Percentiles rank a stretch among this genome's conserved stretches.
Conservation (phyloP, 2,113 vertebrate genomes). For the Microcebus jonahi region DNA sequence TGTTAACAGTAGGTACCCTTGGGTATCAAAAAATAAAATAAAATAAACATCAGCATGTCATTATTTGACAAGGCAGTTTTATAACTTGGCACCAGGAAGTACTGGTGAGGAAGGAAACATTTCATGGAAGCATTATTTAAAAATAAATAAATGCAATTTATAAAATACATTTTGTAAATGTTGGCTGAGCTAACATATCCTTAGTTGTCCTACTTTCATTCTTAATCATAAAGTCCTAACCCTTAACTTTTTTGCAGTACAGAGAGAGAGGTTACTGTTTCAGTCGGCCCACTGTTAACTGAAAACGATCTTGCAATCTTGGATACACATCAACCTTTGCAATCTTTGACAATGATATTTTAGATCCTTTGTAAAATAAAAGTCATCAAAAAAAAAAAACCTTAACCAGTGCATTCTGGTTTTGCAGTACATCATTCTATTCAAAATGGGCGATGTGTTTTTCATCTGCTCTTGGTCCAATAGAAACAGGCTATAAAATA, state of each 20-base stretch:
- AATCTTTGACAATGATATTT: not conserved
- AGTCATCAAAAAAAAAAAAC: not conserved
- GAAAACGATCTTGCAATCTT: not conserved
- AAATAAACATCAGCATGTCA: constrained; percentile 14
- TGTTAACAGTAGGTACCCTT: constrained; percentile 31
- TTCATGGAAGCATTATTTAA: constrained; percentile 20
- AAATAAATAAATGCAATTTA: constrained; percentile 47
- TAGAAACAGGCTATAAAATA: constrained; percentile 1
- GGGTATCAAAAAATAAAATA: constrained; percentile 38
- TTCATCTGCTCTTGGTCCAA: not conserved
- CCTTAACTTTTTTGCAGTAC: not conserved
- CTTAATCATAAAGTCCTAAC: not conserved
- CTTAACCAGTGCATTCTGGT: not conserved
- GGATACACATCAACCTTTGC: not conserved
- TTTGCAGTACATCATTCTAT: not conserved
- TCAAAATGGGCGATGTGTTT: not conserved
- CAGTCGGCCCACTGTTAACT: not conserved
- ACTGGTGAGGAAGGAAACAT: constrained; percentile 4
- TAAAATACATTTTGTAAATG: not conserved
- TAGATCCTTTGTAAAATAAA: constrained; percentile 33
- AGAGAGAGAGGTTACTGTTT: not conserved
- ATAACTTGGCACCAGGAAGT: constrained; percentile 24
- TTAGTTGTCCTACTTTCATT: not conserved
- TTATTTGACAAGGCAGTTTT: constrained; percentile 40
- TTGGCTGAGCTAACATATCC: not conserved